Percentiles rank a stretch among this genome's conserved stretches.
phyloP scores from a whole-genome alignment of 2,797 vertebrate species.

The Oryzias dopingdopingensis region DNA sequence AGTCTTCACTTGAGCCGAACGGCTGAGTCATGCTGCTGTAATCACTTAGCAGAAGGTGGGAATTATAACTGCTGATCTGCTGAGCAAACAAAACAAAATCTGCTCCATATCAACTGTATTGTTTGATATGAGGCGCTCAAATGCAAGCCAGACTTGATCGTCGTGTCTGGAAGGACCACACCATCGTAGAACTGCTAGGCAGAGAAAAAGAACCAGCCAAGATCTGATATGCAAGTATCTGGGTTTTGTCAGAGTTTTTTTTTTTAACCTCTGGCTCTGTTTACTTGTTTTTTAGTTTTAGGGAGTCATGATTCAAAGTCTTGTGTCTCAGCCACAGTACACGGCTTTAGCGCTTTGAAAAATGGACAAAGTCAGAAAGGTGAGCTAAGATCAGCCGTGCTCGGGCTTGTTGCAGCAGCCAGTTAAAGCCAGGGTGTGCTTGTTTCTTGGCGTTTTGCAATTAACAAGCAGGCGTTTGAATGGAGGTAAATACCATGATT shows the following conservation, averaged over 20 bases:
- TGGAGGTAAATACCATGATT: constrained; percentile 1
- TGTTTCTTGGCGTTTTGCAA: constrained; percentile 51
- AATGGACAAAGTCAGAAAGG: constrained; percentile 56
- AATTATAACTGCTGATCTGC: constrained; percentile 50
- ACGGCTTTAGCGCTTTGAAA: constrained; percentile 35
- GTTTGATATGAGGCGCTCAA: constrained; percentile 43
- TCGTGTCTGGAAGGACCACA: constrained; percentile 43
- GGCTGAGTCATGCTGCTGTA: constrained; percentile 54
- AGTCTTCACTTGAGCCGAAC: constrained; percentile 45
- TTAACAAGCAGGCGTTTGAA: constrained; percentile 28
- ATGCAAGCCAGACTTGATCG: constrained; percentile 39
- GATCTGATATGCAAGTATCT: constrained; percentile 19
- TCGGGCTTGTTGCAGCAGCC: constrained; percentile 54
- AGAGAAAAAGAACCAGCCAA: constrained; percentile 45
- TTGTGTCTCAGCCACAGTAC: constrained; percentile 18
- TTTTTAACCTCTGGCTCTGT: too few species aligned
- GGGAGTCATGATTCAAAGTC: constrained; percentile 20
- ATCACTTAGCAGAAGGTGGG: constrained; percentile 44
- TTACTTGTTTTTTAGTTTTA: constrained; percentile 1
- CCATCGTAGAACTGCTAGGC: constrained; percentile 47
- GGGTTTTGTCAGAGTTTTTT: too few species aligned
- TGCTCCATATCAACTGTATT: constrained; percentile 20
- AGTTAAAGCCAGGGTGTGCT: constrained; percentile 35
- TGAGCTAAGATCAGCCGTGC: constrained; percentile 56
- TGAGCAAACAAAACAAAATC: constrained; percentile 50